Conservation (phyloP, 2,797 vertebrate genomes). For the Cryptoprocta ferox region DNA sequence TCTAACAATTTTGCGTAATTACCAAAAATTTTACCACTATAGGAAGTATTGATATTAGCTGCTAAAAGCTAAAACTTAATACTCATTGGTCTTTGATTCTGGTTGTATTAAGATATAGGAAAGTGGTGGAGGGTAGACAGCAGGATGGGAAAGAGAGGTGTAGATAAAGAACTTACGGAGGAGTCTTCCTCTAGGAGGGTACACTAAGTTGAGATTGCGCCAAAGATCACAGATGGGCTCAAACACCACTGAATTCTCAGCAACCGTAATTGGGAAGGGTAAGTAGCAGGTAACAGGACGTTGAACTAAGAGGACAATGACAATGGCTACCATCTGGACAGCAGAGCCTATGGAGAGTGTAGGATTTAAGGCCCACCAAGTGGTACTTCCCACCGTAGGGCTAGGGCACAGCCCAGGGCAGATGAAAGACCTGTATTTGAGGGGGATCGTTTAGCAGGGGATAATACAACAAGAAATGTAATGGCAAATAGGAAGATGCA, state of each 20-base stretch:
- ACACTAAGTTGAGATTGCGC: background rate
- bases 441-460: background rate
- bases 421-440: background rate
- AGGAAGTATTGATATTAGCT: background rate
- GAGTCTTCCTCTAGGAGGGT: background rate
- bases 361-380: background rate
- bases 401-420: background rate
- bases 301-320: background rate
- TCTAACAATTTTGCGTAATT: background rate
- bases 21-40: background rate
- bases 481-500: background rate
- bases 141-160: background rate
- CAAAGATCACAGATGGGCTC: background rate
- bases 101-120: background rate
- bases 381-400: background rate
- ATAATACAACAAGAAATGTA: background rate
- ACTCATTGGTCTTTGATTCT: conserved; percentile 17
- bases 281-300: background rate
- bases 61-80: background rate
- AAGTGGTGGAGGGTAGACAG: background rate
- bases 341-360: background rate
- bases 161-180: background rate
- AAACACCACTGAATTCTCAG: background rate
- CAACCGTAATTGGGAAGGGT: background rate
- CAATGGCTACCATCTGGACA: background rate